Percentiles rank a stretch among this genome's conserved stretches.
These are phyloP conservation scores for Heliconius melpomene DNA, from an alignment of 1,140 invertebrate species.

Conservation along the genomic window DNA sequence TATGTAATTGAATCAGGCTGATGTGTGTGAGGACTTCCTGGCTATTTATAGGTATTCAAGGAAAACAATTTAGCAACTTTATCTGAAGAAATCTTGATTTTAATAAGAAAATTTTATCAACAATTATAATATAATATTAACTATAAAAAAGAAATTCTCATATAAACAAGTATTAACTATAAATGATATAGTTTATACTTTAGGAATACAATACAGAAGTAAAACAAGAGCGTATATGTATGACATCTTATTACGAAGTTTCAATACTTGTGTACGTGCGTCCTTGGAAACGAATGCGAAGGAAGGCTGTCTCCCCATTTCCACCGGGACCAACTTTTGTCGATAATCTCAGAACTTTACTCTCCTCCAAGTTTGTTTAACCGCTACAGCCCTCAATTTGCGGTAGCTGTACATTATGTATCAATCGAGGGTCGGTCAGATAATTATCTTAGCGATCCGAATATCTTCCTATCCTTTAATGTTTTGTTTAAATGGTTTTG, in stretches of 20 bases:
- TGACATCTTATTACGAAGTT: conserved; percentile 15
- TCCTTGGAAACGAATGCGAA: conserved; percentile 9
- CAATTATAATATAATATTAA: too few species aligned
- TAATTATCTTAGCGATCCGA: conserved; percentile 1
- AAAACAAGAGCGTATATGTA: not conserved
- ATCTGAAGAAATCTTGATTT: too few species aligned
- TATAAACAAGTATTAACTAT: too few species aligned
- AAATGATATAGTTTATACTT: too few species aligned
- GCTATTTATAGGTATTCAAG: too few species aligned
- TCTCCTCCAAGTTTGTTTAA: conserved; percentile 11
- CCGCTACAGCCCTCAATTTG: conserved; percentile 7
- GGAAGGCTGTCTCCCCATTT: conserved; percentile 19
- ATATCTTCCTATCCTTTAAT: not conserved
- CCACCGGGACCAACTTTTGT: conserved; percentile 21
- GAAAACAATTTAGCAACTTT: too few species aligned
- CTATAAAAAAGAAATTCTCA: too few species aligned
- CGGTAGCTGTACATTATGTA: not conserved
- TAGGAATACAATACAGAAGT: too few species aligned
- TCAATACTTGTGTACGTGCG: conserved; percentile 6
- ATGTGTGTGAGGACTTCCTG: not conserved
- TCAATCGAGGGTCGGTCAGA: conserved; percentile 5
- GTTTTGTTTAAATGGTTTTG: not conserved
- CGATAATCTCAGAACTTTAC: conserved; percentile 31
- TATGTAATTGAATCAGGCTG: not conserved
- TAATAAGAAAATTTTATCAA: too few species aligned